Evolutionary conservation across 2,888 invertebrate species (phyloP).

Genomic region (Suillia variegata): DNA sequence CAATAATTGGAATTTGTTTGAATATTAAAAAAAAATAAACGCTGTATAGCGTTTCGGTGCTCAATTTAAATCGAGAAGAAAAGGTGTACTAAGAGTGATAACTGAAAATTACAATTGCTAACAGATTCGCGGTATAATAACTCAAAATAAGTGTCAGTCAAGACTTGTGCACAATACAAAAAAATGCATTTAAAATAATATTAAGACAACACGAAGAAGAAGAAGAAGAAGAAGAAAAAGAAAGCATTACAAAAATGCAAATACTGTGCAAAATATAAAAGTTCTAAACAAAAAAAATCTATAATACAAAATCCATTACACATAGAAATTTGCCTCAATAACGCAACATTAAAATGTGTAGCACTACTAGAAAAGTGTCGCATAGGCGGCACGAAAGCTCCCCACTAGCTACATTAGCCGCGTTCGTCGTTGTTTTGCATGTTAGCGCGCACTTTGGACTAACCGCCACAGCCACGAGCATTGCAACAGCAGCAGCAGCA

Average conservation of each 20-base stretch:
- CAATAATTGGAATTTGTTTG: too few relatives aligned
- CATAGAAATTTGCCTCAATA: not conserved
- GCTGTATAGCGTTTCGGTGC: too few relatives aligned
- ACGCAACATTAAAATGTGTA: slow-evolving; percentile 10
- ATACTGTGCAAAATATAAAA: too few relatives aligned
- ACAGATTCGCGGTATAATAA: too few relatives aligned
- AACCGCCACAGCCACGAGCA: not conserved
- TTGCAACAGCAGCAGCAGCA: not conserved
- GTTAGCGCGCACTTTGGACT: not conserved
- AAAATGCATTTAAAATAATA: slow-evolving; percentile 18
- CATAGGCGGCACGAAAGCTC: slow-evolving; percentile 8
- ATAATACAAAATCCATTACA: not conserved
- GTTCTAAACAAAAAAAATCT: not conserved
- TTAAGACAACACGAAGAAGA: slow-evolving; percentile 19
- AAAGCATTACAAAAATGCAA: too few relatives aligned
- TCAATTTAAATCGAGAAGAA: too few relatives aligned
- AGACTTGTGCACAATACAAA: too few relatives aligned
- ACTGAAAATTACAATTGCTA: too few relatives aligned
- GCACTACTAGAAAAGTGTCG: slow-evolving; percentile 9
- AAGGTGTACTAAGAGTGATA: too few relatives aligned
- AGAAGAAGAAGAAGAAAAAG: not conserved
- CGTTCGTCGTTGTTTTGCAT: slow-evolving; percentile 16
- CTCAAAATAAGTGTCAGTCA: too few relatives aligned
- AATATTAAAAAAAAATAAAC: too few relatives aligned
- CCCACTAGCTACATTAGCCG: slow-evolving; percentile 12